Evolutionary conservation across 2,888 invertebrate species (phyloP), one percentile per base, ranked within the genome.

Genomic region (Cryptus armator): DNA sequence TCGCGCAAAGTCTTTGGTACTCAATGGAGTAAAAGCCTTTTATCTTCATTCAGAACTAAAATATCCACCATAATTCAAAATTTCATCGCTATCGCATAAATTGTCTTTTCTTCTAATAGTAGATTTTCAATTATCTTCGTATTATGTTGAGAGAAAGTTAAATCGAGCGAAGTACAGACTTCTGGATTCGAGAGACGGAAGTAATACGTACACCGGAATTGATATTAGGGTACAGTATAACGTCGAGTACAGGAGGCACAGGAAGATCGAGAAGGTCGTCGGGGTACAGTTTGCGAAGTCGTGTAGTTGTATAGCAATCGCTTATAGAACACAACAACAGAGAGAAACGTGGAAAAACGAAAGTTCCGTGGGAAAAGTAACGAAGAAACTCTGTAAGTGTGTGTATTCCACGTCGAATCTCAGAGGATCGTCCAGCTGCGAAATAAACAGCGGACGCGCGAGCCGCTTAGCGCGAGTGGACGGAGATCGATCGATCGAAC

Each of bases 401-500:
- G 62, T 48, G 51, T 24, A 51, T 78, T 9, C 37, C 37, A 14
- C 12, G 19, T 68, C 66, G 62, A 78, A 83, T 70, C 56, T 74
- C 56, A 37, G 68, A 16, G 66, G 56, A 56, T 75, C 48, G 37
- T 72, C 74, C 64, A 79, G 68, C 51, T 71, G 48, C 46, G 66
- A 74, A 80, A 80, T 70, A 75, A 83, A 80, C 70, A 72, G 76
- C 64, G 66, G 53, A 81, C 19, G 46, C 48, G 51, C 24, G 43
- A 10, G 70, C 37, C 5, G 62, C 6, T 9, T 37, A 1, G 37
- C 37, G 7, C 37, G 37, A 70, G 46, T 29, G 43, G 64, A 76
- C 72, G 76, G 71, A 64, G 81, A 84, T 84, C 84, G 81, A 84
- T 84, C 78, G 78, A 37, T 81, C 72, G 77, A 70, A 59, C 68